A percentile compares a stretch with the other conserved stretches of the same genome.
Conservation (phyloP, 2,113 vertebrate genomes). For the Hippocampus guttulatus region DNA sequence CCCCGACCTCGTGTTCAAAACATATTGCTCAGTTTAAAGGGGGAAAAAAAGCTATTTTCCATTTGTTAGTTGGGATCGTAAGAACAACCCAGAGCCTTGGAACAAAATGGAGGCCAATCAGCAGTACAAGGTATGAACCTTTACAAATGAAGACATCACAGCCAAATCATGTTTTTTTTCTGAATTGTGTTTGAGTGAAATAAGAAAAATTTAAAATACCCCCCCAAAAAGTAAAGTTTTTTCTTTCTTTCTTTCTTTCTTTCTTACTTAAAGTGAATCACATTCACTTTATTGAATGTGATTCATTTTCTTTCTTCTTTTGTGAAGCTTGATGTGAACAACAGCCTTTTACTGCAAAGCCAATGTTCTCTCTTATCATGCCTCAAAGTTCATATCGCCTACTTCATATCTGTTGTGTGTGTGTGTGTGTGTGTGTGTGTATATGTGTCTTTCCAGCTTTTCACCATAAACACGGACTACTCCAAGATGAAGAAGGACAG, state of each 20-base stretch:
- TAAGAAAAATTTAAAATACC: neutral
- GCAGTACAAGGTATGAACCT: constrained; percentile 86
- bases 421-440: neutral
- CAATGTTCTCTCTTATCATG: constrained; percentile 32
- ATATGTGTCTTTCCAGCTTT: constrained; percentile 71
- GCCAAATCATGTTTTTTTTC: neutral
- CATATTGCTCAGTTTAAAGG: neutral
- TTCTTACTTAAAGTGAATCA: too few species aligned
- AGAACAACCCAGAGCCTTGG: constrained; percentile 94
- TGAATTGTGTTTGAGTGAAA: neutral
- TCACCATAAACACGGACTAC: constrained; percentile 83
- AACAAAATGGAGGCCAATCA: constrained; percentile 79
- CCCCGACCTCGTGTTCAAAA: neutral
- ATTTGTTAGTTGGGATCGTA: constrained; percentile 84
- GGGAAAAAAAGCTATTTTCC: constrained; percentile 10
- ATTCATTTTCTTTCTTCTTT: neutral
- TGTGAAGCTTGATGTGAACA: neutral
- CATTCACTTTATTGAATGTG: too few species aligned
- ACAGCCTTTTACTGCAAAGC: neutral
- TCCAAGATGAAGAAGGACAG: constrained; percentile 89
- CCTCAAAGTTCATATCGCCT: constrained; percentile 29
- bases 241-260: too few species aligned
- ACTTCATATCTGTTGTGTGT: neutral
- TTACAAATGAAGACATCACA: neutral
- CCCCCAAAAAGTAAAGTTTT: too few species aligned